Percentiles rank a stretch among this genome's conserved stretches.
Conservation (phyloP, 2,888 invertebrate genomes). For the Tipula confusa region DNA sequence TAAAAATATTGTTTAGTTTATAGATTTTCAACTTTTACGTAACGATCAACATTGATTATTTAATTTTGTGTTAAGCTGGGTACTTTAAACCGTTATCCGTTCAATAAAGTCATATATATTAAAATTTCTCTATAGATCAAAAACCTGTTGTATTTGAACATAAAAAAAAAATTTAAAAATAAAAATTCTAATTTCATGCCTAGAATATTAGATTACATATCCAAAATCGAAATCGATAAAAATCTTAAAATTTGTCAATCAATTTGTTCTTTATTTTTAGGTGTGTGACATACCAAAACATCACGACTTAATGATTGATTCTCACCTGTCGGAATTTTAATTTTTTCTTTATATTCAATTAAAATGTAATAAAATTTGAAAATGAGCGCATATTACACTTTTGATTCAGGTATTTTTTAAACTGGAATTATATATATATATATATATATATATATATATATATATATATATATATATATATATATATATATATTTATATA, state of each 20-base stretch:
- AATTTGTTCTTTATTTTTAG: neutral
- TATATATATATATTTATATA: no score
- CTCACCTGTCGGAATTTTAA: neutral
- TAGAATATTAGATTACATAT: neutral
- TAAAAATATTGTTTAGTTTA: neutral
- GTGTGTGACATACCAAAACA: neutral
- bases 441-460: no score
- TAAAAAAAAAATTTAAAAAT: neutral
- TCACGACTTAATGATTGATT: neutral
- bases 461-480: no score
- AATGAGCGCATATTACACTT: neutral
- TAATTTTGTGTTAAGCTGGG: neutral
- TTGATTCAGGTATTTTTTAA: neutral
- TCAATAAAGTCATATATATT: neutral
- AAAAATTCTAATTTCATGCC: neutral
- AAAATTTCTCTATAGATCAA: neutral
- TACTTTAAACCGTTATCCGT: neutral
- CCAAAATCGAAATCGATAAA: neutral
- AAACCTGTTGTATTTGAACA: neutral
- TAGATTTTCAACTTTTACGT: neutral
- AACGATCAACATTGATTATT: neutral
- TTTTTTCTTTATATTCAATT: neutral
- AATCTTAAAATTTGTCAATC: slow-evolving; percentile 20
- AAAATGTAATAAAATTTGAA: neutral
- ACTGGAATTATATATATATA: no score